A percentile compares a stretch with the other conserved stretches of the same genome.
Evolutionary conservation across 2,888 invertebrate genomes (phyloP).

Genomic region (Plebejus argus): DNA sequence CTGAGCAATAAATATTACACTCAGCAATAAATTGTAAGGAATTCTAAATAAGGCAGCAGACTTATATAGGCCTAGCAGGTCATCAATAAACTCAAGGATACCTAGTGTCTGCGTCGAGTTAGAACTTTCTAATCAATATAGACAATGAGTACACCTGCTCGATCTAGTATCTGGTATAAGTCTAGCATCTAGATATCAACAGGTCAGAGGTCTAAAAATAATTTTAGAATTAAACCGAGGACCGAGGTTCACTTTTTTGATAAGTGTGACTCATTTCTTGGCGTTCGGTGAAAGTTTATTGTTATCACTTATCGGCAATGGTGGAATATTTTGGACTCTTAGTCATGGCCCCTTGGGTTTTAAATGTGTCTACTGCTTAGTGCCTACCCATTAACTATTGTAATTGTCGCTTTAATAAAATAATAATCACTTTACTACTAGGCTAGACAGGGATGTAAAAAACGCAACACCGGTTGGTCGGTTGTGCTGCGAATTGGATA

Average conservation of each 20-base stretch:
- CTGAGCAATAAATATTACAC: not conserved
- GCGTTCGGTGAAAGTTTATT: not conserved
- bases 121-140: slow-evolving; percentile 19
- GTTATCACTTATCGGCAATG: not conserved
- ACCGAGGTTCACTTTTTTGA: not conserved
- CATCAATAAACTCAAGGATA: slow-evolving; percentile 17
- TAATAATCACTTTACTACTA: too few species aligned
- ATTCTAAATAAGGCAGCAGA: not conserved
- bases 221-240: not conserved
- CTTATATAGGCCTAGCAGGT: not conserved
- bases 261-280: not conserved
- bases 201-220: not conserved
- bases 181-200: not conserved
- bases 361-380: not conserved
- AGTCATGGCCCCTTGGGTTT: not conserved
- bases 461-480: too few species aligned
- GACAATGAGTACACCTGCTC: slow-evolving; percentile 21
- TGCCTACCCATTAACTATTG: not conserved
- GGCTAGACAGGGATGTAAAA: too few species aligned
- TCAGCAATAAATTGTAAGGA: not conserved
- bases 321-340: not conserved
- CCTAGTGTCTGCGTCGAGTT: not conserved
- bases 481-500: too few species aligned
- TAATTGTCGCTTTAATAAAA: not conserved
- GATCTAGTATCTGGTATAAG: not conserved